Base-by-base conservation (phyloP, 1,140 invertebrate species). In the Helicoverpa zea region DNA sequence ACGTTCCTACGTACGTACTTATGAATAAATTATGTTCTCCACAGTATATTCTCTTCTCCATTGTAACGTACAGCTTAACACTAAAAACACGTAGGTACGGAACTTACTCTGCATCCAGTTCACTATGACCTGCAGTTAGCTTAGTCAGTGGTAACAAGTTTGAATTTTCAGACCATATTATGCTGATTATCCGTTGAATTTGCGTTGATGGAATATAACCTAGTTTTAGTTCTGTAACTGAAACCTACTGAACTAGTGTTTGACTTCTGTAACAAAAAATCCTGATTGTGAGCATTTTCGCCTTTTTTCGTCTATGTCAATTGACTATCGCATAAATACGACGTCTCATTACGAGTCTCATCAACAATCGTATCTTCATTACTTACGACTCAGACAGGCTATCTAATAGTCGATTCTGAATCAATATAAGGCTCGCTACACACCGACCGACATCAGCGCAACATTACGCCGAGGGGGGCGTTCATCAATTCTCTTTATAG, bases 401-500 rank as follows among this genome's bases (percentile, higher is more conserved):
- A 49, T 76, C 74, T 76, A 76, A 63, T 64, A 76, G 58, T 52
- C 59, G 61, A 66, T 77, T 70, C 63, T 47, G 52, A 79, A 70
- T 79, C 80, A 75, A 80, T 80, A 78, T 74, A 81, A 81, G 61
- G 73, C 72, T 58, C 63, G 29, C 54, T 78, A 59, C 54, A 81
- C 78, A 81, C 81, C 74, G 70, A 80, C 61, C 79, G 76, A 81
- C 77, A 85, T 86, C 80, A 84, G 56, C 43, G 81, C 82, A 81
- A 88, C 89, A 90, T 90, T 81, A 87, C 74, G 80, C 76, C 82
- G 84, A 74, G 75, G 80, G 75, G 80, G 81, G 72, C 13, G 75
- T 78, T 86, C 89, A 92, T 92, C 90, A 92, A 91, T 91, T 90
- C 87, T 81, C 86, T 91, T 92, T 92, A 92, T 92, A 85, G 90